A percentile compares a stretch with the other conserved stretches of the same genome.
Conservation (phyloP, 2,113 vertebrate genomes). For the Rhinogobius similis region DNA sequence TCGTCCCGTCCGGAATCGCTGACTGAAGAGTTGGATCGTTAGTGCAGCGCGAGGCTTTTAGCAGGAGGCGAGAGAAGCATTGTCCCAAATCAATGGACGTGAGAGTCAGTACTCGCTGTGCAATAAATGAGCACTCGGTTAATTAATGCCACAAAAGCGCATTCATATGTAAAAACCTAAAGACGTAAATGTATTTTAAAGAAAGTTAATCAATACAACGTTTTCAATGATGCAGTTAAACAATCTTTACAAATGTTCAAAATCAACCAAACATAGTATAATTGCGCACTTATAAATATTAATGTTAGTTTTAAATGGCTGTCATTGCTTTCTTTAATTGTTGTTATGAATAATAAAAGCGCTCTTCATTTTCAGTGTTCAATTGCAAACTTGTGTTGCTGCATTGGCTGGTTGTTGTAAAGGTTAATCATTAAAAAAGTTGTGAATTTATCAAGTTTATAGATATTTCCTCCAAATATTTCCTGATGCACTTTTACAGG, state of each 20-base stretch:
- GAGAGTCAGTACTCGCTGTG: conserved; percentile 16
- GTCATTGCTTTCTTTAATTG: neutral
- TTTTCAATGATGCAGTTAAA: too few species aligned
- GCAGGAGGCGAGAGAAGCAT: conserved; percentile 29
- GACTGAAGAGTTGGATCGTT: conserved; percentile 59
- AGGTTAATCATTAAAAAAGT: too few species aligned
- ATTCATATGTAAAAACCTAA: too few species aligned
- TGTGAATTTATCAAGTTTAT: too few species aligned
- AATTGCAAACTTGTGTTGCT: neutral
- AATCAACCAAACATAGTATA: neutral
- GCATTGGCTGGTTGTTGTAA: neutral
- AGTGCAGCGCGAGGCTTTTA: conserved; percentile 17
- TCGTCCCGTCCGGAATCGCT: conserved; percentile 26
- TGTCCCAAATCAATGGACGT: conserved; percentile 53
- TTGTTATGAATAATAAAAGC: neutral
- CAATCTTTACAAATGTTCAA: too few species aligned
- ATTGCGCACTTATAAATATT: neutral
- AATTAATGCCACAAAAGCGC: too few species aligned
- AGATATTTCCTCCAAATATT: too few species aligned
- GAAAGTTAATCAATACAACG: too few species aligned
- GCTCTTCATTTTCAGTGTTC: too few species aligned
- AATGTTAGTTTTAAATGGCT: neutral
- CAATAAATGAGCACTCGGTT: neutral
- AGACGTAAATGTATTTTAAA: too few species aligned
- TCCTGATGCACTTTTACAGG: too few species aligned